Base-by-base conservation (phyloP, 2,888 invertebrate genomes). In the Abrostola tripartita region DNA sequence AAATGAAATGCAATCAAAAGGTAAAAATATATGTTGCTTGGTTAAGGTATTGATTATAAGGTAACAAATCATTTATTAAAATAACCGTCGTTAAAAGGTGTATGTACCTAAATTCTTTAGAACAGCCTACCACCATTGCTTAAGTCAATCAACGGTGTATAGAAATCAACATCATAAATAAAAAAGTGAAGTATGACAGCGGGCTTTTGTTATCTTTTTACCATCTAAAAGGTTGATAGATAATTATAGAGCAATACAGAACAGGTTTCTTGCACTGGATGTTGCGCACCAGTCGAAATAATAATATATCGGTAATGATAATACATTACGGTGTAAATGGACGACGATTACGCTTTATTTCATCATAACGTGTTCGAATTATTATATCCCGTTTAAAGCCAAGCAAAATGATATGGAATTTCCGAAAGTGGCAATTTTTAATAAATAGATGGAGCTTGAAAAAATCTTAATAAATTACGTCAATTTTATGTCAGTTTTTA, bases 291-390 rank as follows among this genome's bases (percentile, higher is more conserved):
- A 44, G 52, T 64, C 66, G n/a, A 51, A 42, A 57, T 57, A 58
- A 54, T 60, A 53, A 9, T 50, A 52, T 49, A 41, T 57, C 41
- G 9, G 36, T 47, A 63, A 54, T 55, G 52, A 61, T 63, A 66
- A 63, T 57, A 50, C 44, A 63, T 40, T 40, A 44, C 14, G 14
- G 41, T 52, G 14, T 36, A 47, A 60, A 58, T 52, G 12, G 51
- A 47, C 49, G 12, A 58, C 66, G 52, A 66, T 49, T 58, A 54
- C 40, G 38, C 42, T 44, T n/a, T 53, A 41, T 37, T 54, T 50
- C 54, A 58, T 65, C 51, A 42, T 41, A 59, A 52, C 24, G 24
- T 14, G 52, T 52, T 38, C 40, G 49, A 60, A 51, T 56, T 36
- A 37, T 52, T 49, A 40, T 12, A 5, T 50, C 8, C 12, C 52